A percentile compares a stretch with the other conserved stretches of the same genome.
These are phyloP conservation scores for Lucilia sericata DNA, from an alignment of 1,140 invertebrate genomes.

Conservation along the genomic window DNA sequence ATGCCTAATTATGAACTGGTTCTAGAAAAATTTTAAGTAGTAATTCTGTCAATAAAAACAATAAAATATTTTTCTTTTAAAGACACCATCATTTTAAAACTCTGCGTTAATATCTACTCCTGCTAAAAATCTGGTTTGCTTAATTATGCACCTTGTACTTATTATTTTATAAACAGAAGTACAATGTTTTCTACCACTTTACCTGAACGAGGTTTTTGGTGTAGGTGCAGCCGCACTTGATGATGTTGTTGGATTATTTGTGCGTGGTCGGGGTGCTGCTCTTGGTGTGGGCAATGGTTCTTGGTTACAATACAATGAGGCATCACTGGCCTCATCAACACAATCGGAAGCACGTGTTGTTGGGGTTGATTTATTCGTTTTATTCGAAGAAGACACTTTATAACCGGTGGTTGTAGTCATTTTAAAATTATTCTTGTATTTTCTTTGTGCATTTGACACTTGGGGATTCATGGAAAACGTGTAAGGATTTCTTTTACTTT, in stretches of 20 bases:
- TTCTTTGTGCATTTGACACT: constrained; percentile 43
- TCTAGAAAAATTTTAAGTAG: no score
- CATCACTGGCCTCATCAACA: constrained; percentile 65
- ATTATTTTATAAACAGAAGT: no score
- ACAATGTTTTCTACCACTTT: constrained; percentile 21
- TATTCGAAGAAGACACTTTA: constrained; percentile 36
- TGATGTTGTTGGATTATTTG: constrained; percentile 44
- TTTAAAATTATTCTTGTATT: constrained; percentile 22
- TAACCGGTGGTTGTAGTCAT: constrained; percentile 47
- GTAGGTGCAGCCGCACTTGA: constrained; percentile 55
- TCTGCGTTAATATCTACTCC: no score
- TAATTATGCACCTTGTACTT: no score
- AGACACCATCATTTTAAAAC: no score
- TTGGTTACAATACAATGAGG: constrained; percentile 57
- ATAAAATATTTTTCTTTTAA: background rate
- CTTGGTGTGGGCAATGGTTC: constrained; percentile 60
- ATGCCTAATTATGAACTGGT: no score
- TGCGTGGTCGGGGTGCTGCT: constrained; percentile 49
- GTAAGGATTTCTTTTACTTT: constrained; percentile 8
- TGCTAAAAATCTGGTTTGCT: no score
- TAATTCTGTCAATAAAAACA: no score
- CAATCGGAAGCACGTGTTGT: constrained; percentile 50
- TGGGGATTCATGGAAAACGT: constrained; percentile 25
- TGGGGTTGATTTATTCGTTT: constrained; percentile 51
- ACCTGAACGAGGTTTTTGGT: constrained; percentile 66